These are phyloP conservation scores for Ranitomeya imitator DNA, from an alignment of 2,113 vertebrate genomes.

Conservation along the genomic window DNA sequence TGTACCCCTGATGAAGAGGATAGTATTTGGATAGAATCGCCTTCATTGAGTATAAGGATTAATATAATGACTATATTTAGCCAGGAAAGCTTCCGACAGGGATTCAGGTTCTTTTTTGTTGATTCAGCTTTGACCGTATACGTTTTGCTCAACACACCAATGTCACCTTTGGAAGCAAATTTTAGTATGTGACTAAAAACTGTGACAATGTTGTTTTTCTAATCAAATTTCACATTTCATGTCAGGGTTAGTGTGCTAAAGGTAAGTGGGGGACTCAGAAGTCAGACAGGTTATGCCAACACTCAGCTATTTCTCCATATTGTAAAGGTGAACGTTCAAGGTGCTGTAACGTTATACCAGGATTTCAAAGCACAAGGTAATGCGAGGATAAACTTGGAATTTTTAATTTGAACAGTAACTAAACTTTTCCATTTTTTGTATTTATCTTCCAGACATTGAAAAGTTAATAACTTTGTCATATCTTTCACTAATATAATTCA, in stretches of 20 bases:
- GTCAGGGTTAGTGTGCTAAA: constrained; percentile 22
- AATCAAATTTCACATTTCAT: not conserved
- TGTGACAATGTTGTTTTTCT: not conserved
- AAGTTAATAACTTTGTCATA: too few species aligned
- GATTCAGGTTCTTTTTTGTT: not conserved
- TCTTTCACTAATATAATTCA: too few species aligned
- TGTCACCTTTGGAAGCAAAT: constrained; percentile 31
- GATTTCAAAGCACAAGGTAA: constrained; percentile 17
- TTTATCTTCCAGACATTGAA: too few species aligned
- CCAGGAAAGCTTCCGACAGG: not conserved
- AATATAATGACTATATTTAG: not conserved
- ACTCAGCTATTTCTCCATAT: not conserved
- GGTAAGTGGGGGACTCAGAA: constrained; percentile 3
- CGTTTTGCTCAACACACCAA: constrained; percentile 4
- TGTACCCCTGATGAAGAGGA: not conserved
- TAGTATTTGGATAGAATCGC: not conserved
- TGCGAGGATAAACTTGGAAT: not conserved
- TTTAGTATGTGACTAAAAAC: not conserved
- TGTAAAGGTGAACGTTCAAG: constrained; percentile 32
- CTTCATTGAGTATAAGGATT: not conserved
- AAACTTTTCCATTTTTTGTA: too few species aligned
- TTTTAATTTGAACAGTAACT: too few species aligned
- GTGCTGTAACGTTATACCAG: not conserved
- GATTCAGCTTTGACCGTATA: not conserved
- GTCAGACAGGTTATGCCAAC: constrained; percentile 22